phyloP scores from a whole-genome alignment of 2,888 invertebrate species.

The Mylabris sibirica region DNA sequence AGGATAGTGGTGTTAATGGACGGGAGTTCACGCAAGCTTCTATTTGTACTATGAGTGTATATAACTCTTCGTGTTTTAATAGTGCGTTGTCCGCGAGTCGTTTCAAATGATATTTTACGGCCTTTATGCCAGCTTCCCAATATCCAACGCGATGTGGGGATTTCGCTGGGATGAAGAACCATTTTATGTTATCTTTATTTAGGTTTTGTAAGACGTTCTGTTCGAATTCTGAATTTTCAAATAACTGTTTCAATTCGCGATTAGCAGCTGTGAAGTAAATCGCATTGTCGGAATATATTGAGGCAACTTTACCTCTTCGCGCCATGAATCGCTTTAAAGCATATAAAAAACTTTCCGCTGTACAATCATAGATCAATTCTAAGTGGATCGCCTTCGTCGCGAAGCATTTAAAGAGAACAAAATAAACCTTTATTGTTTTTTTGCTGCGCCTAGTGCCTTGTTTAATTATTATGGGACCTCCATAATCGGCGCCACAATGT shows the following conservation, averaged over 20 bases:
- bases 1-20: constrained; percentile 15
- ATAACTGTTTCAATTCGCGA: neutral
- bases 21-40: constrained; percentile 19
- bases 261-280: neutral
- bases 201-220: neutral
- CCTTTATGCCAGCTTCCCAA: neutral
- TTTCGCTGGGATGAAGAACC: neutral
- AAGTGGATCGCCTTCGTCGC: constrained; percentile 15
- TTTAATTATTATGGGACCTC: neutral
- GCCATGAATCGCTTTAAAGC: constrained; percentile 7
- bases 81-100: neutral
- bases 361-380: constrained; percentile 8
- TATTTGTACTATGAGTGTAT: neutral
- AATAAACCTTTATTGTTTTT: neutral
- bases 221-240: neutral
- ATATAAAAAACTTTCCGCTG: neutral
- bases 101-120: neutral
- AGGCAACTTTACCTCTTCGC: constrained; percentile 4
- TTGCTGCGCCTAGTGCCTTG: neutral
- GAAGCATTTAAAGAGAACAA: neutral
- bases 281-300: neutral
- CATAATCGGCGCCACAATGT: too few species aligned
- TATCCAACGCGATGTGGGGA: neutral
- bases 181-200: neutral
- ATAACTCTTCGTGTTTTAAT: constrained; percentile 1